Conservation (phyloP, 2,888 invertebrate genomes). For the Orgyia antiqua region DNA sequence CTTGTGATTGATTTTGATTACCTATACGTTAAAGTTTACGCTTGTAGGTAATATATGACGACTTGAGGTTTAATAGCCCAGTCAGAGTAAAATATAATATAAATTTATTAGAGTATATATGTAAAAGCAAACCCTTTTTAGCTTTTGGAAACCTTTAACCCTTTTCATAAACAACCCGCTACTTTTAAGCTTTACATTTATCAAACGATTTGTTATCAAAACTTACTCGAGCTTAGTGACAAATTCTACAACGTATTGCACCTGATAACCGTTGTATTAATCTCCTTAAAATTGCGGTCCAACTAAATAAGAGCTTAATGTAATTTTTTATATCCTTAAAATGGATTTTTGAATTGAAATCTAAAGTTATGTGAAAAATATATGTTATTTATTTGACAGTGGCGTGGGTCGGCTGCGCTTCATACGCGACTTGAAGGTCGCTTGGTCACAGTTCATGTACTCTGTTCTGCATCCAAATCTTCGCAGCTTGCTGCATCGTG, state of each 20-base stretch:
- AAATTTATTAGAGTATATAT: too few species aligned
- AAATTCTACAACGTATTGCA: slow-evolving; percentile 35
- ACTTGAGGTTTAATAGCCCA: too few species aligned
- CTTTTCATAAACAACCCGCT: too few species aligned
- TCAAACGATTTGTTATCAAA: slow-evolving; percentile 26
- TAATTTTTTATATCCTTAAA: slow-evolving; percentile 26
- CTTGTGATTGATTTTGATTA: too few species aligned
- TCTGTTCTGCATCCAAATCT: slow-evolving; percentile 82
- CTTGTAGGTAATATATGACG: too few species aligned
- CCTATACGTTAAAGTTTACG: too few species aligned
- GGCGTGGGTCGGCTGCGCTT: slow-evolving; percentile 88
- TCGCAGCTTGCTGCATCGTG: slow-evolving; percentile 86
- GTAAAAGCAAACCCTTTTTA: too few species aligned
- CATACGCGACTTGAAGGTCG: slow-evolving; percentile 87
- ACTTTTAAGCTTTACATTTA: slow-evolving; percentile 21
- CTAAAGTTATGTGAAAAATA: slow-evolving; percentile 12
- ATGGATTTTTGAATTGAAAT: slow-evolving; percentile 18
- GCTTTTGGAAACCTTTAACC: too few species aligned
- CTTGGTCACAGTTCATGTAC: slow-evolving; percentile 86
- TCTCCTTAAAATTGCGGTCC: slow-evolving; percentile 33
- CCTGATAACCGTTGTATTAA: slow-evolving; percentile 37
- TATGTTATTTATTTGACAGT: slow-evolving; percentile 69
- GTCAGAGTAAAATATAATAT: too few species aligned
- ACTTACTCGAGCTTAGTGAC: slow-evolving; percentile 20
- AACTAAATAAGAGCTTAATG: slow-evolving; percentile 29